Percentiles rank a stretch among this genome's conserved stretches.
Evolutionary conservation across 2,888 invertebrate species (phyloP).

Genomic region (Nematopogon swammerdamellus): DNA sequence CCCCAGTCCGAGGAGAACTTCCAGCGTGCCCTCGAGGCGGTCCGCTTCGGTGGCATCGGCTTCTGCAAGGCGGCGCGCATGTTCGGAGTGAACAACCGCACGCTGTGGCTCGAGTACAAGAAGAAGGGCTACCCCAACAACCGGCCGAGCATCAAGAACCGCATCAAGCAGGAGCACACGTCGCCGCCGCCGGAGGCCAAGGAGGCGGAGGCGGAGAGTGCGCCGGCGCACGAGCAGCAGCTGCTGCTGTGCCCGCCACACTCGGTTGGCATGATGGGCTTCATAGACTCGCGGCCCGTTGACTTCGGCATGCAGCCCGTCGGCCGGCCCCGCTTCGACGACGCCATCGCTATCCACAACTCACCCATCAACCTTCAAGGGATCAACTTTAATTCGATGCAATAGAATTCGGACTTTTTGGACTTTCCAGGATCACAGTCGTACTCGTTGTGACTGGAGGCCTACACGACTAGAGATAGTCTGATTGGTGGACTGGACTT

Average conservation of each 20-base stretch:
- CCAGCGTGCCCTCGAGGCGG: constrained; percentile 76
- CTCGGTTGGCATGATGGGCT: constrained; percentile 65
- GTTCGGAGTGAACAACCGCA: constrained; percentile 82
- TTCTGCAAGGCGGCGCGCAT: constrained; percentile 83
- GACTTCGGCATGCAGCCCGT: constrained; percentile 66
- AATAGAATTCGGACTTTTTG: constrained; percentile 52
- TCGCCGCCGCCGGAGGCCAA: constrained; percentile 60
- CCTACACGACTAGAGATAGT: constrained; percentile 12
- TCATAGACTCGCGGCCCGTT: constrained; percentile 67
- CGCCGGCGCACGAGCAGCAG: constrained; percentile 34
- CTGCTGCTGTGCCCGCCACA: constrained; percentile 62
- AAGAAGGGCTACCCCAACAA: constrained; percentile 81
- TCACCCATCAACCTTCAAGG: constrained; percentile 69
- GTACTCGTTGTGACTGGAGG: constrained; percentile 38
- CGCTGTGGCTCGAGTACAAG: constrained; percentile 82
- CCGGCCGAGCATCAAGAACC: constrained; percentile 72
- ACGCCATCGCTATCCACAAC: constrained; percentile 44
- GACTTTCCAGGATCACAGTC: constrained; percentile 22
- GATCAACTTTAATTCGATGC: constrained; percentile 75
- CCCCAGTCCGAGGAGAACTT: constrained; percentile 83
- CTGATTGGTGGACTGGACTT: neutral
- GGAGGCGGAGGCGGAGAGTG: constrained; percentile 27
- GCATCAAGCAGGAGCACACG: constrained; percentile 67
- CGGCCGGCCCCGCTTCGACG: constrained; percentile 39
- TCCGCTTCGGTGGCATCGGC: constrained; percentile 78